Evolutionary conservation across 2,888 invertebrate genomes (phyloP).

Genomic region (Leucophenga montana): DNA sequence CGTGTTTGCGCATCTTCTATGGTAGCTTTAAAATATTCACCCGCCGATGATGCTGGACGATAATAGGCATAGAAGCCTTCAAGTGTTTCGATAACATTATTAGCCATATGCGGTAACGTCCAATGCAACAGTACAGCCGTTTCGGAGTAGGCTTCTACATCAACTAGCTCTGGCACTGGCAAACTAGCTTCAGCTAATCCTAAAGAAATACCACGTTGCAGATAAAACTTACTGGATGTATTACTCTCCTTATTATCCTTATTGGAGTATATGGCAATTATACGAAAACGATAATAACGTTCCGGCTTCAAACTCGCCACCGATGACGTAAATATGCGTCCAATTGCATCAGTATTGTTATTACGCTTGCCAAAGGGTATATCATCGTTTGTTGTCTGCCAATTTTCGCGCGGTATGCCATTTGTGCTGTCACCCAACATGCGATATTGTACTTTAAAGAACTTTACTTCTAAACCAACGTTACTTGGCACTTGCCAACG

Average conservation of each 20-base stretch:
- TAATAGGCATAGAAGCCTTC: conserved; percentile 95
- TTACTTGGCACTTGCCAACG: conserved; percentile 89
- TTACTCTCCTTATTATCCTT: conserved; percentile 88
- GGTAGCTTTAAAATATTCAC: conserved; percentile 88
- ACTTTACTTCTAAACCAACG: conserved; percentile 86
- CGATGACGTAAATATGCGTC: conserved; percentile 70
- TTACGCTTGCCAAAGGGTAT: conserved; percentile 76
- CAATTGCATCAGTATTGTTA: conserved; percentile 47
- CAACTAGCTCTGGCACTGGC: conserved; percentile 80
- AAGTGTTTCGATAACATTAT: conserved; percentile 71
- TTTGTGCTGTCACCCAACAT: conserved; percentile 65
- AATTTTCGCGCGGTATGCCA: conserved; percentile 75
- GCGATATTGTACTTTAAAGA: conserved; percentile 89
- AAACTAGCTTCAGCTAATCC: conserved; percentile 68
- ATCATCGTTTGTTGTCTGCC: conserved; percentile 88
- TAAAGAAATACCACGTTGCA: conserved; percentile 65
- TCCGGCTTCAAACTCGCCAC: conserved; percentile 68
- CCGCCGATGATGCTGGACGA: conserved; percentile 87
- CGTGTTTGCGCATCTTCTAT: conserved; percentile 82
- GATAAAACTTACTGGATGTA: conserved; percentile 78
- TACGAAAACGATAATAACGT: conserved; percentile 81
- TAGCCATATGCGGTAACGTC: conserved; percentile 74
- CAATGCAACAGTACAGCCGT: conserved; percentile 84
- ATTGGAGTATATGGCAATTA: conserved; percentile 95
- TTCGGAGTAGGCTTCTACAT: conserved; percentile 80